phyloP scores from a whole-genome alignment of 2,113 vertebrate genomes.

The Etheostoma cragini region DNA sequence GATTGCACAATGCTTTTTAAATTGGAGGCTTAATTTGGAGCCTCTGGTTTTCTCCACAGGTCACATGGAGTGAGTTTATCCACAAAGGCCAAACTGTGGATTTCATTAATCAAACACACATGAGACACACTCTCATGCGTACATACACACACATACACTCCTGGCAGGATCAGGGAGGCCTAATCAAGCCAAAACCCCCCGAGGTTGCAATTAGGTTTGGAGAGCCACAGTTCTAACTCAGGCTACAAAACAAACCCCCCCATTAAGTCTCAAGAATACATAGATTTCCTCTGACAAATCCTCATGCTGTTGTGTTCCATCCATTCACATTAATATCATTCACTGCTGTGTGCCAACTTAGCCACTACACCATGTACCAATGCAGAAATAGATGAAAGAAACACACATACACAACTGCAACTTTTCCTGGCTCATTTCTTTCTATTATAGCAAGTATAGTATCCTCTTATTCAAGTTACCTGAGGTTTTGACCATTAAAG shows the following conservation, averaged over 20 bases:
- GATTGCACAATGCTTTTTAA: constrained; percentile 63
- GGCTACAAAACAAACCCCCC: constrained; percentile 47
- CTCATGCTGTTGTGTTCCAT: constrained; percentile 3
- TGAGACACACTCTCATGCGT: constrained; percentile 4
- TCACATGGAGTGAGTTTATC: constrained; percentile 70
- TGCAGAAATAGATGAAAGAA: not conserved
- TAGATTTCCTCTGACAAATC: constrained; percentile 43
- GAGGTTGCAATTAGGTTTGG: constrained; percentile 71
- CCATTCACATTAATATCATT: constrained; percentile 1
- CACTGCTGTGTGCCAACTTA: not conserved
- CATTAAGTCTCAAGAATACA: constrained; percentile 45
- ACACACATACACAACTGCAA: not conserved
- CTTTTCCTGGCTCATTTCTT: constrained; percentile 7
- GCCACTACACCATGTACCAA: not conserved
- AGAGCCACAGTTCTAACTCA: constrained; percentile 49
- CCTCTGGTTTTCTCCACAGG: constrained; percentile 61
- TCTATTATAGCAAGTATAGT: not conserved
- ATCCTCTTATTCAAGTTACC: not conserved
- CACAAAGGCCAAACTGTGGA: constrained; percentile 67
- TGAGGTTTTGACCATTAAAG: not conserved
- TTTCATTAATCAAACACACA: constrained; percentile 70
- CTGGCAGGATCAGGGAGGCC: constrained; percentile 55
- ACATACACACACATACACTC: constrained; percentile 19
- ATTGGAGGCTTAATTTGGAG: constrained; percentile 72
- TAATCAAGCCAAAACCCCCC: constrained; percentile 70